These are phyloP conservation scores for Hiodon tergisus DNA, from an alignment of 2,113 vertebrate genomes.

Conservation along the genomic window DNA sequence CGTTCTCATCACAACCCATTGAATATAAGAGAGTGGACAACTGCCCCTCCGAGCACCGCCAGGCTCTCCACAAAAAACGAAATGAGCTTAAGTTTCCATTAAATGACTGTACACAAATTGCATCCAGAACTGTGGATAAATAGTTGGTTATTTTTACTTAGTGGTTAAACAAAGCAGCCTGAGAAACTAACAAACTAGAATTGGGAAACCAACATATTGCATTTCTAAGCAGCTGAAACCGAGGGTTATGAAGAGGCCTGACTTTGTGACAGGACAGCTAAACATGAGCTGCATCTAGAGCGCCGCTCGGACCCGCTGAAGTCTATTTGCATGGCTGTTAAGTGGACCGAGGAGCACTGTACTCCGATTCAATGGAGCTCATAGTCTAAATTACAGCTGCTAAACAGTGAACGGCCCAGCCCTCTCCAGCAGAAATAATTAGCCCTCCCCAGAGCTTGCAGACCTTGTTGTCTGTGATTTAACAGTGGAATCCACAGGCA, in stretches of 20 bases:
- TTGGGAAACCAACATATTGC: too few relatives aligned
- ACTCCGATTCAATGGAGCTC: conserved; percentile 53
- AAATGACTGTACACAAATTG: too few relatives aligned
- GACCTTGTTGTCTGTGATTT: conserved; percentile 60
- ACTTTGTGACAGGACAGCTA: conserved; percentile 28
- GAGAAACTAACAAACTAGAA: too few relatives aligned
- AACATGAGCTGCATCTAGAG: conserved; percentile 47
- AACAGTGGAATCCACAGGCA: conserved; percentile 33
- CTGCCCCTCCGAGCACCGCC: not conserved
- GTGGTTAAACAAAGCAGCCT: too few relatives aligned
- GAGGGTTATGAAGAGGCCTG: too few relatives aligned
- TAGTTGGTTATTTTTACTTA: too few relatives aligned
- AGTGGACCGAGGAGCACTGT: conserved; percentile 41
- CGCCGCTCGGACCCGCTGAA: conserved; percentile 59
- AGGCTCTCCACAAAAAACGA: too few relatives aligned
- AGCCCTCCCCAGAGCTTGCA: conserved; percentile 24
- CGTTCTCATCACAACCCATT: too few relatives aligned
- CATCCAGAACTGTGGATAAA: too few relatives aligned
- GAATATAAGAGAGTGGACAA: not conserved
- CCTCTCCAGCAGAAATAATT: conserved; percentile 50
- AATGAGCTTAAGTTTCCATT: too few relatives aligned
- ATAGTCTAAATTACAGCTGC: conserved; percentile 50
- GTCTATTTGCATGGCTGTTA: conserved; percentile 60
- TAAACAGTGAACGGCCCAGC: conserved; percentile 44
- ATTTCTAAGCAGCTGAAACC: not conserved